A percentile compares a stretch with the other conserved stretches of the same genome.
Conservation (phyloP, 1,140 invertebrate genomes). For the Anoplolepis gracilipes region DNA sequence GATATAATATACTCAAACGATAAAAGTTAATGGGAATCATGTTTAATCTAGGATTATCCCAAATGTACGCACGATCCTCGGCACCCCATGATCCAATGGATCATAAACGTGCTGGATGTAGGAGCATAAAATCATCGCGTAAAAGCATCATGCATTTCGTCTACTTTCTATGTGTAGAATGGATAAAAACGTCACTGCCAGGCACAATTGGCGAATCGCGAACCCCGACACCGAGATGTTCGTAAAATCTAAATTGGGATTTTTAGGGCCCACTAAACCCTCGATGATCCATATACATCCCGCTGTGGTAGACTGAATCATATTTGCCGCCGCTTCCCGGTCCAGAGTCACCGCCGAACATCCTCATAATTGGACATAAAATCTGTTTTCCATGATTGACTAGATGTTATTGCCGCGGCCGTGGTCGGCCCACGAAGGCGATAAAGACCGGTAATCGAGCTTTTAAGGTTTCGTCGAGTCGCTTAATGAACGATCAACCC, state of each 20-base stretch:
- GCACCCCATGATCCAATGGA: background rate
- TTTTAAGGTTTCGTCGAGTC: constrained; percentile 56
- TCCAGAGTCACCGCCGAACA: background rate
- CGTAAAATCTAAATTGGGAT: constrained; percentile 70
- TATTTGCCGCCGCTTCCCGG: constrained; percentile 21
- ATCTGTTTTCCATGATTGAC: constrained; percentile 73
- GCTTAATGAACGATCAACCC: constrained; percentile 43
- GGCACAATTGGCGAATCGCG: constrained; percentile 30
- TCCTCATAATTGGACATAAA: constrained; percentile 73
- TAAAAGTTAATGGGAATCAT: constrained; percentile 40
- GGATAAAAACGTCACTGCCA: constrained; percentile 31
- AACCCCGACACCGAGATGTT: constrained; percentile 48
- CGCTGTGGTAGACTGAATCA: background rate
- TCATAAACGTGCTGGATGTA: constrained; percentile 16
- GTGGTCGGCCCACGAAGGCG: background rate
- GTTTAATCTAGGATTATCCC: constrained; percentile 41
- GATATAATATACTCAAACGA: background rate
- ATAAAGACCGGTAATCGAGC: constrained; percentile 66
- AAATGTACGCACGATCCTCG: constrained; percentile 15
- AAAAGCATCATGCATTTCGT: constrained; percentile 43
- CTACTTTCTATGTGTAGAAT: constrained; percentile 32
- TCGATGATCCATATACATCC: constrained; percentile 55
- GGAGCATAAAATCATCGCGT: constrained; percentile 55
- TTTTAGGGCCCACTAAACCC: constrained; percentile 70
- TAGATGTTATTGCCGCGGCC: constrained; percentile 43